Base-by-base conservation (phyloP, 1,140 invertebrate species). In the Triops longicaudatus region DNA sequence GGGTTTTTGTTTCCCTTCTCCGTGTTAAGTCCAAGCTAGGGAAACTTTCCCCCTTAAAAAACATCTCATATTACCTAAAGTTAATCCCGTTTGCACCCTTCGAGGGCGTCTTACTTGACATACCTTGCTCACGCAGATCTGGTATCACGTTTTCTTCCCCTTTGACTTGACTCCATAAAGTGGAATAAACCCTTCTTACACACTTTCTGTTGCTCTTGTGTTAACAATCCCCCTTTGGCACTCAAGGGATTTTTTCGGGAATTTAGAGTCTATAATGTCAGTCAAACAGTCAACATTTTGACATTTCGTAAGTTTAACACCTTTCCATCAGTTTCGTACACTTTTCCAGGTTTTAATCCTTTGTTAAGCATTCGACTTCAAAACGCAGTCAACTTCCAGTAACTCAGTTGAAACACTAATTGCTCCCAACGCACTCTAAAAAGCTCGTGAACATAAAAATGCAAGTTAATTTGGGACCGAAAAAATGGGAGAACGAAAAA, bases 121-220 rank as follows among this genome's bases (percentile, higher is more conserved):
- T 63, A 63, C 50, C 50, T 63, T 63, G 10, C 50, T 63, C 50
- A 63, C 50, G 50, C 50, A 63, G 50, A 63, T 63, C 50, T 63
- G 14, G 22, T 63, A 63, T 63, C 50, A 63, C 50, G 22, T 22
- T 63, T 17, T 63, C 22, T 22, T 63, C 14, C 50, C 14, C 50
- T 22, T 63, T 63, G 31, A 37, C 31, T 63, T 22, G 0, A 63
- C 14, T 63, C 6, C 50, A 63, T 12, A 63, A 22, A 37, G 31
- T 37, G 31, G 7, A 37, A 37, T 37, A 37, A 63, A 63, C 50
- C 22, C 50, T n/a, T n/a, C 50, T 22, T 22, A 14, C 44, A 63
- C 44, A 44, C 43, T 11, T n/a, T n/a, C 2, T 22, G 9, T 12
- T 9, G 17, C 50, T 63, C 22, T 17, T 10, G 43, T 12, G 43